Percentiles rank a stretch among this genome's conserved stretches.
phyloP scores from a whole-genome alignment of 2,797 vertebrate species.

The Acipenser oxyrinchus region DNA sequence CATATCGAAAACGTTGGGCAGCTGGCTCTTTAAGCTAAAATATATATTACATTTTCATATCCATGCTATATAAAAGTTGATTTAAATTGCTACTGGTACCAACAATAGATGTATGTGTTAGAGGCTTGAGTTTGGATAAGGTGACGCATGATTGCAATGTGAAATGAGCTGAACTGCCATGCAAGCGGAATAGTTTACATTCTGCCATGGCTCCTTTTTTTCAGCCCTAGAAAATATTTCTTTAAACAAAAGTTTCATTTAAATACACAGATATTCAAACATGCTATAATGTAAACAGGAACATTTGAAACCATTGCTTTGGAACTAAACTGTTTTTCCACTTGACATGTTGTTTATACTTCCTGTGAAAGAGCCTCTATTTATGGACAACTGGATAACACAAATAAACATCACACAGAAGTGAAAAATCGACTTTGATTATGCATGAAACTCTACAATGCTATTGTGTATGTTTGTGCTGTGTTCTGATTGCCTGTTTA shows the following conservation, averaged over 20 bases:
- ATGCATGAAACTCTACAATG: slow-evolving; percentile 83
- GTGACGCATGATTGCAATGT: slow-evolving; percentile 23
- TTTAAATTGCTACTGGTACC: neutral
- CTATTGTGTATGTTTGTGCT: slow-evolving; percentile 84
- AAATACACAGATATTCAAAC: slow-evolving; percentile 69
- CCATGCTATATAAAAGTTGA: too few relatives aligned
- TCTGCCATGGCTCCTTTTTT: slow-evolving; percentile 8
- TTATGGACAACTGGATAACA: slow-evolving; percentile 89
- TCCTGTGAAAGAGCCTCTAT: slow-evolving; percentile 88
- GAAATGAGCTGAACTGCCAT: slow-evolving; percentile 30
- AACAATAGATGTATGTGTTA: slow-evolving; percentile 15
- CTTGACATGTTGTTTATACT: slow-evolving; percentile 86
- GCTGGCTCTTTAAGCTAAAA: too few relatives aligned
- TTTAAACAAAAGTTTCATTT: slow-evolving; percentile 28
- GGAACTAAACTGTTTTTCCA: slow-evolving; percentile 77
- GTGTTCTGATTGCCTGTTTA: slow-evolving; percentile 98
- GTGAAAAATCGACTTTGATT: slow-evolving; percentile 94
- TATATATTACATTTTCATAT: too few relatives aligned
- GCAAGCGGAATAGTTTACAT: slow-evolving; percentile 36
- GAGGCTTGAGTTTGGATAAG: slow-evolving; percentile 17
- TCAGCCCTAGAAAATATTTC: slow-evolving; percentile 1
- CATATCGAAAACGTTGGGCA: too few relatives aligned
- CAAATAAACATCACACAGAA: slow-evolving; percentile 88
- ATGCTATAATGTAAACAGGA: slow-evolving; percentile 91
- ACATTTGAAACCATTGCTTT: slow-evolving; percentile 76